phyloP scores from a whole-genome alignment of 2,113 vertebrate species.

The Notechis scutatus region DNA sequence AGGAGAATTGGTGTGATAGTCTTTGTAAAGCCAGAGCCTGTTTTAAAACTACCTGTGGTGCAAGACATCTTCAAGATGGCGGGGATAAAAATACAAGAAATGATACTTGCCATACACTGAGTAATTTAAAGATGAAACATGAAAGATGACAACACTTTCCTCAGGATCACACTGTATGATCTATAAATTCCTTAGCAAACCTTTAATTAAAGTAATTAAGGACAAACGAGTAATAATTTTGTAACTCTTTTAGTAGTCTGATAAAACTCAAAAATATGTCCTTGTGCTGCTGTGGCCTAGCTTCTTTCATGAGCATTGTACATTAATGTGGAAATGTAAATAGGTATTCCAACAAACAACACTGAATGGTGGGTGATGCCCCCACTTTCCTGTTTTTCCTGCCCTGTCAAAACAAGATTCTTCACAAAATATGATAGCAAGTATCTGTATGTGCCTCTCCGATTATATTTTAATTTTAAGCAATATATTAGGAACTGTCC shows the following conservation, averaged over 20 bases:
- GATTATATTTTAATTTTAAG: neutral
- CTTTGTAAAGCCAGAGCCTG: neutral
- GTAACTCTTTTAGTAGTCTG: constrained; percentile 38
- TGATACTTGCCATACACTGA: neutral
- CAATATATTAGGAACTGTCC: neutral
- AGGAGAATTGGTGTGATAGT: neutral
- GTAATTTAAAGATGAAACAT: constrained; percentile 11
- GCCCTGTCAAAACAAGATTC: neutral
- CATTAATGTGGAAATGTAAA: neutral
- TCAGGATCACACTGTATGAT: rapidly evolving
- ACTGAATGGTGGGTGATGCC: neutral
- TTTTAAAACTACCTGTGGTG: neutral
- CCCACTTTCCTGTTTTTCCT: neutral
- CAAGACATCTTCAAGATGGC: neutral
- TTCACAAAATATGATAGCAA: neutral
- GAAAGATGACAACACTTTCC: neutral
- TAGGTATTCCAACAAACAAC: neutral
- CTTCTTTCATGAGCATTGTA: neutral
- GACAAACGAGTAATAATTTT: constrained; percentile 25
- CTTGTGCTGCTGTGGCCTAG: neutral
- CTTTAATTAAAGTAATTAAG: constrained; percentile 9
- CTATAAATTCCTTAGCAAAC: neutral
- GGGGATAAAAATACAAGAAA: neutral
- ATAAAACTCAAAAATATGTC: neutral
- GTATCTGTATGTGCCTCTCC: neutral